Base-by-base conservation (phyloP, 2,888 invertebrate species). In the Lomographa bimaculata region DNA sequence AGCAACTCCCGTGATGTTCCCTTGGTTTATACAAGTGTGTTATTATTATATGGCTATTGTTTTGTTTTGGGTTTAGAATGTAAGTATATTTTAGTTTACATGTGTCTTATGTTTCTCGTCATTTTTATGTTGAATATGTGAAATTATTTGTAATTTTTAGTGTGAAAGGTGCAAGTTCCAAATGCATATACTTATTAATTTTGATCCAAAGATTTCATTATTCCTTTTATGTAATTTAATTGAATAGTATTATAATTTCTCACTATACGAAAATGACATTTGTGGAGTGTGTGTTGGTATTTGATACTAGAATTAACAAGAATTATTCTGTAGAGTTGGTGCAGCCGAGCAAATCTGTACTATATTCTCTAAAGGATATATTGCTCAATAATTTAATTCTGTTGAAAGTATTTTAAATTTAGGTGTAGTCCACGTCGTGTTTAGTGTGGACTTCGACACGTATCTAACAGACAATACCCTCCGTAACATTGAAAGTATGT, bases 391-490 rank as follows among this genome's bases (percentile, higher is more conserved):
- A 81, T 84, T 85, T 86, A 79, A 79, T 83, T 86, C 81, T 79
- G 84, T 89, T 87, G 71, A 81, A 79, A 77, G 81, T 84, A 83
- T 84, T 84, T 82, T 79, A 79, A 82, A 74, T 67, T 77, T 83
- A 84, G 82, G 71, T 65, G 70, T 80, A 77, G 83, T 83, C 83
- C 83, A 81, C 81, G 56, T 63, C 65, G 75, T 78, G 72, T 79
- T 72, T 76, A 76, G 74, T 79, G 71, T 68, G 82, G 84, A 80
- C 81, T 69, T 62, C 68, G 58, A 74, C 79, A 80, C 75, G 77
- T 85, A 86, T 82, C 81, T 84, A 79, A 79, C 84, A 85, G 87
- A 89, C 87, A 89, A 89, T 89, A 89, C 86, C 86, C 85, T 87
- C 87, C 87, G 81, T 77, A 69, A 77, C 66, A 75, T 72, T 79